Base-by-base conservation (phyloP, 2,888 invertebrate species). In the Vanessa cardui region DNA sequence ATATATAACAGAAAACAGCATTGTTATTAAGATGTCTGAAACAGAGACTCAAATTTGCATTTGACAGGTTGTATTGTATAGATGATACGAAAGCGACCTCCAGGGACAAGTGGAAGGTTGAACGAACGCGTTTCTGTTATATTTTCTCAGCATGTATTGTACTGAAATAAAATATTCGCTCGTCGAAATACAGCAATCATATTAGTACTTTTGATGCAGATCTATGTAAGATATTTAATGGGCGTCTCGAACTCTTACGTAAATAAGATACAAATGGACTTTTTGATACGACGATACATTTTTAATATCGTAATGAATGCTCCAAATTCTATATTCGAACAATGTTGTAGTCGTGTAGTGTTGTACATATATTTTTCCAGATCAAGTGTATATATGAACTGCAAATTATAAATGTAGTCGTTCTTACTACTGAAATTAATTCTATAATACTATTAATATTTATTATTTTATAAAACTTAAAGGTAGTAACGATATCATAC, bases 61-160 rank as follows among this genome's bases (percentile, higher is more conserved):
- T 66, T 69, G 66, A 66, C 69, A 21, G 56, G 49, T 63, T 63
- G 56, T 66, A 63, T 66, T 54, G 63, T 66, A 56, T 63, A 62
- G 62, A 49, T 66, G 69, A 66, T 56, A 60, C 60, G 46, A 66
- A 69, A 69, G 66, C 56, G 50, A 44, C 20, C 50, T 59, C 58
- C 20, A 46, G 49, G 59, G 64, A 31, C 18, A 16, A 7, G 54
- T 45, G 62, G 45, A 64, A 64, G 20, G 46, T 47, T 8, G 39
- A 58, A 64, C 58, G 58, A 56, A 20, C 56, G 33, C 52, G 18
- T 20, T 64, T 64, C 39, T 59, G 44, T 15, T 33, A 59, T 59
- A 50, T 64, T 9, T 60, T 16, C 58, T 58, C 33, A 39, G 39
- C 9, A 39, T 58, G 16, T 9, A 31, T 49, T n/a, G 39, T 4